These are phyloP conservation scores for Crotalus viridis DNA, from an alignment of 2,113 vertebrate species.

Conservation along the genomic window DNA sequence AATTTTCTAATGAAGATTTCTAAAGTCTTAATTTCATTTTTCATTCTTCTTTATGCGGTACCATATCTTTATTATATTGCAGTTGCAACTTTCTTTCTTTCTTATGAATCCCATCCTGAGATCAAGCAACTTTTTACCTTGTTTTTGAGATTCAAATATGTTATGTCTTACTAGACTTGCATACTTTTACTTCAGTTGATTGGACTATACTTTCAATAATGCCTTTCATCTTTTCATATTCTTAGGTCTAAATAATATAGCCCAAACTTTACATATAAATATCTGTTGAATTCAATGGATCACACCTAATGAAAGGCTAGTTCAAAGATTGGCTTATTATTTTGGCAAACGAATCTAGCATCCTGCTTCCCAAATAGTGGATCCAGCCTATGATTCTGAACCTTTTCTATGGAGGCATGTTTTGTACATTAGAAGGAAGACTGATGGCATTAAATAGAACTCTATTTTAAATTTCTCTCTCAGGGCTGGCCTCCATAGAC, in stretches of 20 bases:
- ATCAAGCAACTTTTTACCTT: neutral
- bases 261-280: neutral
- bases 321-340: neutral
- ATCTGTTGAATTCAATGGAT: neutral
- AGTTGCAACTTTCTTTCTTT: neutral
- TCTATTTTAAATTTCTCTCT: neutral
- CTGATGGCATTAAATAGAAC: neutral
- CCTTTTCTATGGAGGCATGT: neutral
- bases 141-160: conserved; percentile 11
- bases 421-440: neutral
- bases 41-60: neutral
- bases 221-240: neutral
- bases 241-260: neutral
- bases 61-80: neutral
- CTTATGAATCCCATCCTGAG: neutral
- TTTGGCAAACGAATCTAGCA: neutral
- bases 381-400: neutral
- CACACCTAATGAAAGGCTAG: neutral
- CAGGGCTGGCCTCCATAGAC: too few relatives aligned
- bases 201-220: conserved; percentile 14
- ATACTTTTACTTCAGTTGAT: conserved; percentile 5
- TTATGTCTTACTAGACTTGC: conserved; percentile 24
- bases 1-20: neutral
- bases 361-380: neutral
- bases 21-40: neutral